Base-by-base conservation (phyloP, 2,797 vertebrate genomes). In the Meda fulgida region DNA sequence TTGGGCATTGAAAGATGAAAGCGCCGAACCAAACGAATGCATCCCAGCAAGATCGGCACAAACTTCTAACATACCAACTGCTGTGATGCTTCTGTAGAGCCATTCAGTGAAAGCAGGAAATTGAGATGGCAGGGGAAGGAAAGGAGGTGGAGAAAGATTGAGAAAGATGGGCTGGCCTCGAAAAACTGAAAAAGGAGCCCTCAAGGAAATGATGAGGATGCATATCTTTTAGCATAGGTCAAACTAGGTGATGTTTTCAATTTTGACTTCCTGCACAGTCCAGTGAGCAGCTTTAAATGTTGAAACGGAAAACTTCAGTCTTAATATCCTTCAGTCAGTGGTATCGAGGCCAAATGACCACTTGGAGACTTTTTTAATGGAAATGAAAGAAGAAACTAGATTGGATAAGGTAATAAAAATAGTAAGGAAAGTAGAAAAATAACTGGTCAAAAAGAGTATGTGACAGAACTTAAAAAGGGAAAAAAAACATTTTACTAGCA, bases 161-260 rank as follows among this genome's bases (percentile, higher is more conserved):
- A 48, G 43, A 63, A 14, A 76, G 51, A 78, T 34, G 58, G 75
- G 58, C 19, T 21, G 29, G 29, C 21, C 29, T 69, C 46, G 40
- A 46, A 78, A 70, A 84, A 34, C 43, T 63, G 83, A 84, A 71
- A 78, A 36, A 43, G 21, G 26, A 78, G 48, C 65, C 78, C 75
- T 78, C 38, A 26, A 78, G 83, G 83, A 84, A 84, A 84, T 16
- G 65, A 78, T 77, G 75, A 78, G 66, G 75, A 78, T 14, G 36
- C 19, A 53, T 40, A 60, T 84, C 83, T 84, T 79, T 78, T 48
- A 79, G 66, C 66, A 1, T 16, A 60, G 83, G 76, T 84, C 83
- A 84, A 71, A 78, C 53, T 60, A 78, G 83, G 83, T 79, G 83
- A 79, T 84, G 75, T 84, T 84, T 84, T 79, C 83, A 79, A 84